Percentiles rank a stretch among this genome's conserved stretches.
phyloP scores from a whole-genome alignment of 2,113 vertebrate species.

The Orycteropus afer region DNA sequence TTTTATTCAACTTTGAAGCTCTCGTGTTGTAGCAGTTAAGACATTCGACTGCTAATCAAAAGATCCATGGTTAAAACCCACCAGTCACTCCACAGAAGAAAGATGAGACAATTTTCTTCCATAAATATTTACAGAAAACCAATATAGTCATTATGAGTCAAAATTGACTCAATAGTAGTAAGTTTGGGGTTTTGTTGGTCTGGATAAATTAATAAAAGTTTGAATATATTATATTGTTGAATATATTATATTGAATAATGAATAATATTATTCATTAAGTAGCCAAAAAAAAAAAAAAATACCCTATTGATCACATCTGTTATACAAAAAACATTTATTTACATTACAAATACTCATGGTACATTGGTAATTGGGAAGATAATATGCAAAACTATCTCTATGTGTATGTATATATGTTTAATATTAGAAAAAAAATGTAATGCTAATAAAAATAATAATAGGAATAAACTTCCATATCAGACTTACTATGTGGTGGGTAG shows the following conservation, averaged over 20 bases:
- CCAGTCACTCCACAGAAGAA: too few relatives aligned
- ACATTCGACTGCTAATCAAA: too few relatives aligned
- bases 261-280: slow-evolving; percentile 34
- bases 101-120: too few relatives aligned
- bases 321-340: background rate
- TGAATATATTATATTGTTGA: too few relatives aligned
- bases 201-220: background rate
- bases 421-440: background rate
- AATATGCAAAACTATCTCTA: background rate
- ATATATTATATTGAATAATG: too few relatives aligned
- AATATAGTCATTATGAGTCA: too few relatives aligned
- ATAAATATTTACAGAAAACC: too few relatives aligned
- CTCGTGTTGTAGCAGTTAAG: too few relatives aligned
- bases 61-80: too few relatives aligned
- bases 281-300: background rate
- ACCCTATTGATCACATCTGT: background rate
- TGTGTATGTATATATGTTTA: background rate
- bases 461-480: background rate
- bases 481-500: background rate
- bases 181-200: too few relatives aligned
- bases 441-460: background rate
- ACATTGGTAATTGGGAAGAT: slow-evolving; percentile 12
- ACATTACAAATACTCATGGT: background rate
- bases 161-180: too few relatives aligned
- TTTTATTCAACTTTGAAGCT: background rate